Evolutionary conservation across 1,140 invertebrate genomes (phyloP).

Genomic region (Macrosteles quadrilineatus): DNA sequence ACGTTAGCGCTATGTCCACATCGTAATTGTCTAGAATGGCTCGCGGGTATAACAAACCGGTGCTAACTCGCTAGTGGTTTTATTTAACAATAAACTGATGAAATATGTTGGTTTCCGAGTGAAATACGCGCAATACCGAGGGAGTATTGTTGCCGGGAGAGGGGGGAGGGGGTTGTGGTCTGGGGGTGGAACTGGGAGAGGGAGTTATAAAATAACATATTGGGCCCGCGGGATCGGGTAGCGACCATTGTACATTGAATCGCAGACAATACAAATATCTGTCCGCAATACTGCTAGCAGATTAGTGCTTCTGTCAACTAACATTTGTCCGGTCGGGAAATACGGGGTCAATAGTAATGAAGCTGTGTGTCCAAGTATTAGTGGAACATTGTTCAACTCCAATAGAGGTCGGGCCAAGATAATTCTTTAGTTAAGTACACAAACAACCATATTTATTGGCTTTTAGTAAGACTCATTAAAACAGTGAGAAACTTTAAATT

Average conservation of each 20-base stretch:
- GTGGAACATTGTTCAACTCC: too few species aligned
- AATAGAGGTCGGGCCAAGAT: too few species aligned
- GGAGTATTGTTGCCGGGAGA: background rate
- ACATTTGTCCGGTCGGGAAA: too few species aligned
- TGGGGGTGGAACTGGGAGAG: too few species aligned
- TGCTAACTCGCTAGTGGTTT: background rate
- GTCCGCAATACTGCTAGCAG: background rate
- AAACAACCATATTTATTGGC: too few species aligned
- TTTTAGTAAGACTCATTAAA: too few species aligned
- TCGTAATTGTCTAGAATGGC: background rate
- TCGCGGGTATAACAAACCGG: background rate
- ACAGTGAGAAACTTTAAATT: too few species aligned
- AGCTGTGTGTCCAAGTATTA: too few species aligned
- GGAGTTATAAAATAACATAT: slow-evolving; percentile 25
- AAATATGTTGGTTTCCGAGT: background rate
- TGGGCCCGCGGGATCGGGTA: background rate
- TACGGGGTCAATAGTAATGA: too few species aligned
- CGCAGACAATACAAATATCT: slow-evolving; percentile 18
- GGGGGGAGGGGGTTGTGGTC: too few species aligned
- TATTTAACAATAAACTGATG: slow-evolving; percentile 20
- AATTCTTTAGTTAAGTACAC: too few species aligned
- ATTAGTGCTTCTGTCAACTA: background rate
- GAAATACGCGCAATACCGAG: background rate
- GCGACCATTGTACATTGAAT: slow-evolving; percentile 19
- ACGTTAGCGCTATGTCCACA: too few species aligned